phyloP scores from a whole-genome alignment of 2,797 vertebrate species.

The Avahi laniger region DNA sequence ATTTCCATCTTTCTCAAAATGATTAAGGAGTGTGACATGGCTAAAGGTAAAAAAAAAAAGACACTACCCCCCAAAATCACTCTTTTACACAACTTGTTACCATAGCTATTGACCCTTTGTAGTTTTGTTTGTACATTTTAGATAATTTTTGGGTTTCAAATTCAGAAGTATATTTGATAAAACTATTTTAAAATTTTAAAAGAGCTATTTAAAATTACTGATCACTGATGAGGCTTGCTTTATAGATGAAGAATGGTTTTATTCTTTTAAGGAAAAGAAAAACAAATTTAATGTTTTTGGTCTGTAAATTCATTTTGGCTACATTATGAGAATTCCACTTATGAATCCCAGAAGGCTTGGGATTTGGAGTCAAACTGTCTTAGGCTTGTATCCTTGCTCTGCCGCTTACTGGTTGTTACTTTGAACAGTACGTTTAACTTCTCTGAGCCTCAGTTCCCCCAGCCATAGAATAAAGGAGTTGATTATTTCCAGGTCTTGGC shows the following conservation, averaged over 20 bases:
- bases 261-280: conserved; percentile 7
- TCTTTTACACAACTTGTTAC: background rate
- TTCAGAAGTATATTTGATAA: background rate
- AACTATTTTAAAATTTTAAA: background rate
- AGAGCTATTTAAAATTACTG: background rate
- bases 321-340: background rate
- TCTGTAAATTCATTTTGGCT: background rate
- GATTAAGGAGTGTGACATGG: conserved; percentile 87
- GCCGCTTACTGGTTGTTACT: background rate
- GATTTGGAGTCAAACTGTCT: background rate
- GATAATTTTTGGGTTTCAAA: background rate
- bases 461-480: background rate
- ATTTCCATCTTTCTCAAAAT: conserved; percentile 90
- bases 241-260: background rate
- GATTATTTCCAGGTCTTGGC: background rate
- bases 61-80: background rate
- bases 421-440: background rate
- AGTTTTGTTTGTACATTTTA: background rate
- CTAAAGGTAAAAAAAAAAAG: conserved; percentile 85
- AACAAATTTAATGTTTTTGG: background rate
- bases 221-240: background rate
- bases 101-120: background rate
- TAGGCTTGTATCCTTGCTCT: background rate
- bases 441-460: background rate
- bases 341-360: background rate